phyloP scores from a whole-genome alignment of 2,888 invertebrate genomes.

The Dicroscelio sp. region DNA sequence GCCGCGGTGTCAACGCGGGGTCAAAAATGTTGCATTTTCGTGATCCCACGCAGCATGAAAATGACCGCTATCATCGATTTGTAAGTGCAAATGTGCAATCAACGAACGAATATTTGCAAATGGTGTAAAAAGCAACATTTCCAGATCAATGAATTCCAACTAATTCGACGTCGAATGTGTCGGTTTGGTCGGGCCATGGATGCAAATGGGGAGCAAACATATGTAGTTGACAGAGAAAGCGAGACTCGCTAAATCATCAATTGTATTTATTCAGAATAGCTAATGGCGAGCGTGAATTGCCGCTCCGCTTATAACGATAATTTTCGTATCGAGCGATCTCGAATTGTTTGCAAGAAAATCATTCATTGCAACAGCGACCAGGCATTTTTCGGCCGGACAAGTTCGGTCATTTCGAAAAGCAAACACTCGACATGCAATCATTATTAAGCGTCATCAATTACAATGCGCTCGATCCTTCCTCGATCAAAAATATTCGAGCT shows the following conservation, averaged over 20 bases:
- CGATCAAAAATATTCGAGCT: no score
- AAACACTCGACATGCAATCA: not conserved
- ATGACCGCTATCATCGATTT: conserved; percentile 78
- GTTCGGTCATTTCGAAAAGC: no score
- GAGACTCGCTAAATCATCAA: conserved; percentile 81
- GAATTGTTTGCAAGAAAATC: conserved; percentile 68
- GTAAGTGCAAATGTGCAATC: conserved; percentile 80
- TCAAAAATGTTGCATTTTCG: conserved; percentile 64
- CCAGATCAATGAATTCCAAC: conserved; percentile 83
- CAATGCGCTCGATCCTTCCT: no score
- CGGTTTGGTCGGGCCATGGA: conserved; percentile 71
- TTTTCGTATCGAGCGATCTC: conserved; percentile 59
- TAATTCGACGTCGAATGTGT: conserved; percentile 78
- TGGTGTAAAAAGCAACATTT: conserved; percentile 81
- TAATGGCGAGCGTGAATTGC: conserved; percentile 74
- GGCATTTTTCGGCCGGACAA: not conserved
- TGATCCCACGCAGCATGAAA: conserved; percentile 59
- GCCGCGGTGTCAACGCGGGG: not conserved
- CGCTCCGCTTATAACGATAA: conserved; percentile 74
- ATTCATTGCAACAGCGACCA: conserved; percentile 25
- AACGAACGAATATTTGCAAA: conserved; percentile 81
- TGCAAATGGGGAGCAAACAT: conserved; percentile 74
- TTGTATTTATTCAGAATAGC: conserved; percentile 82
- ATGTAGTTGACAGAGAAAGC: conserved; percentile 79
- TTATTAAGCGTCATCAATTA: not conserved